Conservation (phyloP, 2,113 vertebrate genomes). For the Ameiurus melas region DNA sequence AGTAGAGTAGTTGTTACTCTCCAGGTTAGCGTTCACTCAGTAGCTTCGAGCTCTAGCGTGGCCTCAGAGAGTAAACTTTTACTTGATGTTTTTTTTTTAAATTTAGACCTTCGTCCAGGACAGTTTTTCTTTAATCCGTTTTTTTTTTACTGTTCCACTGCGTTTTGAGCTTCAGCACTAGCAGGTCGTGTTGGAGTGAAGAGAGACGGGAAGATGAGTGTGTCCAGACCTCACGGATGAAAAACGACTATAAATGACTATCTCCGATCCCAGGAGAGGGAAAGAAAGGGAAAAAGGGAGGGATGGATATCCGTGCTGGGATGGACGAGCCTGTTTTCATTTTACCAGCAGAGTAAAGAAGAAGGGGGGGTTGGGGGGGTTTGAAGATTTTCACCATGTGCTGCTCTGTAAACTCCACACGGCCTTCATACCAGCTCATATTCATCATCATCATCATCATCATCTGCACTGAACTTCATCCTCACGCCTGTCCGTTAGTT, state of each 20-base stretch:
- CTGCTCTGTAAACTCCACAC: constrained; percentile 50
- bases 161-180: background rate
- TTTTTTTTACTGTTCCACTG: background rate
- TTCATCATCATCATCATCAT: constrained; percentile 49
- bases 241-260: constrained; percentile 38
- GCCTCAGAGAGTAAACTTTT: background rate
- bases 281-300: background rate
- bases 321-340: constrained; percentile 47
- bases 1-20: background rate
- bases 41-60: background rate
- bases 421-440: constrained; percentile 39
- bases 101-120: background rate
- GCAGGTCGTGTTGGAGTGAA: background rate
- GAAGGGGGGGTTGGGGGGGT: background rate
- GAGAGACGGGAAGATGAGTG: constrained; percentile 6
- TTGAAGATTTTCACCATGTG: constrained; percentile 41
- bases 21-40: background rate
- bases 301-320: constrained; percentile 3
- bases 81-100: background rate
- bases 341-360: constrained; percentile 15
- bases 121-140: background rate
- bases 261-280: constrained; percentile 8
- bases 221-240: constrained; percentile 24
- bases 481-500: constrained; percentile 37
- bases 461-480: constrained; percentile 55